phyloP scores from a whole-genome alignment of 2,113 vertebrate genomes.

The Onychorhynchus coronatus region DNA sequence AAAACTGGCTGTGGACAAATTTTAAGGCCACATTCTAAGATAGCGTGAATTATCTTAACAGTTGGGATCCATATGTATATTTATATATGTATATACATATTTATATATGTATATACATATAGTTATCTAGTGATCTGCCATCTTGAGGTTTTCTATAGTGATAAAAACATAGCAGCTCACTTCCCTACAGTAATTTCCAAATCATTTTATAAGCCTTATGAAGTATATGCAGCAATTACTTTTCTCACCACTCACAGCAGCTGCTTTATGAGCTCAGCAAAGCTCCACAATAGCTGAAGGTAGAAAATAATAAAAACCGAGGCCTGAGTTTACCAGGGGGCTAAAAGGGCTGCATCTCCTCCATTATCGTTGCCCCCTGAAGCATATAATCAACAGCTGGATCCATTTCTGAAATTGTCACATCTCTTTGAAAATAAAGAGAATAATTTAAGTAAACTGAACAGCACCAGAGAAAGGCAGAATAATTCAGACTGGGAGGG shows the following conservation, averaged over 20 bases:
- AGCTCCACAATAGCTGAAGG: neutral
- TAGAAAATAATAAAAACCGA: conserved; percentile 36
- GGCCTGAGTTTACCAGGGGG: conserved; percentile 29
- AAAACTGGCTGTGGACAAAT: neutral
- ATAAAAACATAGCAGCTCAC: conserved; percentile 20
- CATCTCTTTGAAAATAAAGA: conserved; percentile 14
- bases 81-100: neutral
- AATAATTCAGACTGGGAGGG: neutral
- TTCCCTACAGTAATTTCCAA: conserved; percentile 6
- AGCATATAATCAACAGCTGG: conserved; percentile 51
- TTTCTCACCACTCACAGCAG: conserved; percentile 36
- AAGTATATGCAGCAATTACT: conserved; percentile 46
- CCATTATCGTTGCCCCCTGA: neutral
- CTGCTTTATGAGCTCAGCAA: conserved; percentile 35
- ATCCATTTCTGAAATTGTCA: conserved; percentile 28
- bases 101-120: neutral
- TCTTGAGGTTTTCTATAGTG: neutral
- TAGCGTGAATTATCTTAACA: neutral
- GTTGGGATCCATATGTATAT: neutral
- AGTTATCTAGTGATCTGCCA: conserved; percentile 1
- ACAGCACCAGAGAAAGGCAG: neutral
- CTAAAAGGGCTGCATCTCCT: conserved; percentile 17
- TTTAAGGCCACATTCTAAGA: neutral
- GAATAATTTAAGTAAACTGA: conserved; percentile 22
- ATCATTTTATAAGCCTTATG: conserved; percentile 19